phyloP scores from a whole-genome alignment of 2,113 vertebrate genomes.

The Vombatus ursinus region DNA sequence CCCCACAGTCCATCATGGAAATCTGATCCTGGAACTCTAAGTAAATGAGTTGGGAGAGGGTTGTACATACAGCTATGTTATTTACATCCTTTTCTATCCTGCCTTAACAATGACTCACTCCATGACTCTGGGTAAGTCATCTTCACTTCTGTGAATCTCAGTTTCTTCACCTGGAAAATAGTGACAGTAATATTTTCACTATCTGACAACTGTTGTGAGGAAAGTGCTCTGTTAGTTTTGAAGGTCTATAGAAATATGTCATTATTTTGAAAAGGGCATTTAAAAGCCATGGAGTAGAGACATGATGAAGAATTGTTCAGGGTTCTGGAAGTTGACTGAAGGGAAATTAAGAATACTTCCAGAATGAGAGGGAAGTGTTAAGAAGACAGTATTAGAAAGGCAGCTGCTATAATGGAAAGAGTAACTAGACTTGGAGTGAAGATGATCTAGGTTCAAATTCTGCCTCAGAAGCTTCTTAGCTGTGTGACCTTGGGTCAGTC shows the following conservation, averaged over 20 bases:
- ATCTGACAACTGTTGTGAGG: neutral
- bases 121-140: neutral
- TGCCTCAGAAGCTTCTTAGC: neutral
- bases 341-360: neutral
- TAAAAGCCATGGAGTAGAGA: neutral
- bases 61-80: neutral
- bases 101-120: neutral
- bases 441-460: neutral
- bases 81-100: neutral
- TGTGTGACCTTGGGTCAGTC: neutral
- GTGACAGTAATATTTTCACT: neutral
- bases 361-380: neutral
- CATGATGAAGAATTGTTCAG: neutral
- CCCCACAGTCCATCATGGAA: neutral
- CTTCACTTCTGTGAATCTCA: neutral
- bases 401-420: neutral
- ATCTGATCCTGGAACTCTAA: neutral
- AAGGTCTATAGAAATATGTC: neutral
- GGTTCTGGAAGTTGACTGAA: neutral
- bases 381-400: neutral
- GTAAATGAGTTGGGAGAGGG: neutral
- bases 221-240: neutral
- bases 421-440: neutral
- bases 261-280: neutral
- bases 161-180: neutral